Evolutionary conservation across 2,113 vertebrate genomes (phyloP).

Genomic region (Meriones unguiculatus): DNA sequence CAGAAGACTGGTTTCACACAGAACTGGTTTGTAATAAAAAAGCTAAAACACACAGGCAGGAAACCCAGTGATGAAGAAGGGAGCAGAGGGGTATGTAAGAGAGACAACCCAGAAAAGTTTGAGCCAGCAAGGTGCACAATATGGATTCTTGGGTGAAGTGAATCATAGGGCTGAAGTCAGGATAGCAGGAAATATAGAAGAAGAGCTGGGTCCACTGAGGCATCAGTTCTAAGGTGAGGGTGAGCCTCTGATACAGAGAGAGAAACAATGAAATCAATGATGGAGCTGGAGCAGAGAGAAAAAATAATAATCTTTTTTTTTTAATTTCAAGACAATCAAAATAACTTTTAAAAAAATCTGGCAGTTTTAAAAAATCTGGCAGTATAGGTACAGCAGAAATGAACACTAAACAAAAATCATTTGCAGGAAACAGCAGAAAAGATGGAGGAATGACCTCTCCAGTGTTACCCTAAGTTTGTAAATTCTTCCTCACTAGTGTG

Average conservation of each 20-base stretch:
- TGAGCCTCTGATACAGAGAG: background rate
- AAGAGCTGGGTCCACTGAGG: background rate
- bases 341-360: background rate
- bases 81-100: background rate
- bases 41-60: background rate
- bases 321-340: background rate
- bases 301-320: background rate
- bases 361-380: background rate
- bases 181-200: background rate
- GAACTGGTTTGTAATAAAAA: background rate
- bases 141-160: background rate
- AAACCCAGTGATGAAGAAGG: background rate
- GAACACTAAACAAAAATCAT: background rate
- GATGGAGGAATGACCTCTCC: background rate
- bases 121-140: accelerated
- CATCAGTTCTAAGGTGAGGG: background rate
- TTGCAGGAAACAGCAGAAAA: background rate
- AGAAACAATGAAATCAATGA: background rate
- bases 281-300: background rate
- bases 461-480: accelerated
- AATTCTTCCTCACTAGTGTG: background rate
- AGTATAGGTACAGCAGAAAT: background rate
- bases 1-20: background rate
- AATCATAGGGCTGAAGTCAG: background rate
- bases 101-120: too few relatives aligned